Conservation (phyloP, 1,140 invertebrate genomes). For the Eriosoma lanigerum region DNA sequence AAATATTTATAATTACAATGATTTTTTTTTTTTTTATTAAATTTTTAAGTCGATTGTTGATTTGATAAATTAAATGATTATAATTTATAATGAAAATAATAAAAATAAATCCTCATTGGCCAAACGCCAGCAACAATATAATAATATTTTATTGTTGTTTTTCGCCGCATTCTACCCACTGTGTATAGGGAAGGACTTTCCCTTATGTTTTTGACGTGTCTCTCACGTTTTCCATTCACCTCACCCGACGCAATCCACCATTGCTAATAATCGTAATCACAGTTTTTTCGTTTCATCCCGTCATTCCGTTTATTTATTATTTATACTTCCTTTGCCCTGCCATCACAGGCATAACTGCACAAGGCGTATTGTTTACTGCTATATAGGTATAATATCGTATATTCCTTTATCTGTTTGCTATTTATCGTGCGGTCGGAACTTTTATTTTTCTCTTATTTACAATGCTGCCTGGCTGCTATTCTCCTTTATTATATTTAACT, state of each 20-base stretch:
- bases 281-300: constrained; percentile 1
- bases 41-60: too few species aligned
- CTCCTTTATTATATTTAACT: too few species aligned
- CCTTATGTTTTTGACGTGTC: constrained; percentile 33
- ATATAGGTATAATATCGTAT: not conserved
- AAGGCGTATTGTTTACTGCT: not conserved
- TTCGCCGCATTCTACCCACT: not conserved
- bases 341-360: not conserved
- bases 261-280: constrained; percentile 20
- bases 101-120: constrained; percentile 27
- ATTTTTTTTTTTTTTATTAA: too few species aligned
- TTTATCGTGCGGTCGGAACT: constrained; percentile 7
- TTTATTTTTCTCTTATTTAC: constrained; percentile 16
- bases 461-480: not conserved
- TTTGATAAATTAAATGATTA: too few species aligned
- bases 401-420: not conserved
- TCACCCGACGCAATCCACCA: not conserved
- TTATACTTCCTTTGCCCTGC: not conserved
- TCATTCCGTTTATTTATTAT: constrained; percentile 27
- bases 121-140: constrained; percentile 25
- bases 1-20: too few species aligned
- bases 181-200: not conserved
- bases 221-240: not conserved
- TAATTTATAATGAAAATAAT: constrained; percentile 11
- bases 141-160: constrained; percentile 26